Evolutionary conservation across 1,140 invertebrate species (phyloP), one percentile per base, ranked within the genome.

Genomic region (Megalonaias nervosa): DNA sequence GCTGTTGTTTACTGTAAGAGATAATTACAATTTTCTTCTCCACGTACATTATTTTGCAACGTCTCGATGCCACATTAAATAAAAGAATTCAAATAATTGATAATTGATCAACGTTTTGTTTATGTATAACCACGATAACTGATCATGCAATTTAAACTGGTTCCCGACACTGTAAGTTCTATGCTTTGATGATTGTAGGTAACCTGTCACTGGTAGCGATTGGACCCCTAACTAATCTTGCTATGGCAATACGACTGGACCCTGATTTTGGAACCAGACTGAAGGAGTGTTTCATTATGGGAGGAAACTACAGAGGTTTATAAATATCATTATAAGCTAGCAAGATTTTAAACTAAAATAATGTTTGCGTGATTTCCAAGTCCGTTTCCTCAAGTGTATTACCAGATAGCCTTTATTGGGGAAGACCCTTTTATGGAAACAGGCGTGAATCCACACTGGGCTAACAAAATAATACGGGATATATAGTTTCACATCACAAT

Each of bases 141-240:
- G 26, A 31, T 26, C 26, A 26, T 26, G 26, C 26, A 26, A 26
- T 31, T 31, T 0, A 31, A 4, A 31, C 26, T 31, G 26, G 26
- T 31, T 31, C 26, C 2, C 2, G 26, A 31, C 26, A 3, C 26
- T 31, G 26, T 31, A 31, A 2, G 26, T 31, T 31, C 1, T 31
- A 31, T 31, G 26, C 26, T 31, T 31, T 31, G 26, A 31, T 31
- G 26, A 31, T 31, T 31, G 59, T 82, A 89, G 57, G 60, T 89
- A 31, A 86, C 84, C 26, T 2, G 68, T 96, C 12, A 90, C 96
- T 60, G 93, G 93, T 78, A 83, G 67, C 21, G 48, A 21, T 96
- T 48, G 95, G 93, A 1, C 95, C 95, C 0, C 88, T 96, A 38
- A 96, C 95, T 1, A 96, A 96, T 85, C 87, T 95, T 65, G 95